Percentiles rank a stretch among this genome's conserved stretches.
These are phyloP conservation scores for Corythornis madagascariensis DNA, from an alignment of 2,113 vertebrate species.

Conservation along the genomic window DNA sequence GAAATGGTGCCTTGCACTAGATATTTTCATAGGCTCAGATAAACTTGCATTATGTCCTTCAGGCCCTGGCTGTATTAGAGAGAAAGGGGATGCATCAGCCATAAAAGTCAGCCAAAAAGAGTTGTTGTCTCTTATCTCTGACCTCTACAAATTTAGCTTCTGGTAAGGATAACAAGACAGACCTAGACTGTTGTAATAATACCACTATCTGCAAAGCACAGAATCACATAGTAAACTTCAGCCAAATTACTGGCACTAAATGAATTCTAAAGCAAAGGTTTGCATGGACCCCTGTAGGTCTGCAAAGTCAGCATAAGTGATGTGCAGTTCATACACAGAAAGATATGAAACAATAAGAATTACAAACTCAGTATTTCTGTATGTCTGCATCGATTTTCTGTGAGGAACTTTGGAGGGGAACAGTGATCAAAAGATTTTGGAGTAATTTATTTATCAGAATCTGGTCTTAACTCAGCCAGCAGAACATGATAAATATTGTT, in stretches of 20 bases:
- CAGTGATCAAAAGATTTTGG: neutral
- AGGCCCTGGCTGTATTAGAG: neutral
- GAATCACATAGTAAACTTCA: neutral
- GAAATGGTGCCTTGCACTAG: neutral
- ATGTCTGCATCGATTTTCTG: neutral
- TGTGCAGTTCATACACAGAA: neutral
- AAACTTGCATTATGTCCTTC: neutral
- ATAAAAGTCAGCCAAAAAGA: neutral
- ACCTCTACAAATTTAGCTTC: neutral
- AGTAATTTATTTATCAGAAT: neutral
- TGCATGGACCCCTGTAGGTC: neutral
- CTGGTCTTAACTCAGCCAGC: neutral
- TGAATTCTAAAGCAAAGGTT: neutral
- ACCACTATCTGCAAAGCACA: neutral
- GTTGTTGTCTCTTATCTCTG: neutral
- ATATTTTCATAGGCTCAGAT: neutral
- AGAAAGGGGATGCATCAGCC: neutral
- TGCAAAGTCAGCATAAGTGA: neutral
- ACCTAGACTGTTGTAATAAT: neutral
- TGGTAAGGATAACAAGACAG: neutral
- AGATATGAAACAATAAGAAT: neutral
- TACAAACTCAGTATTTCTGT: neutral
- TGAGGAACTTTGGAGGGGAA: neutral
- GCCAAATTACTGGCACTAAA: neutral
- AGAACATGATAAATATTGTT: neutral